Evolutionary conservation across 2,888 invertebrate species (phyloP).

Genomic region (Lycocerus yunnanus): DNA sequence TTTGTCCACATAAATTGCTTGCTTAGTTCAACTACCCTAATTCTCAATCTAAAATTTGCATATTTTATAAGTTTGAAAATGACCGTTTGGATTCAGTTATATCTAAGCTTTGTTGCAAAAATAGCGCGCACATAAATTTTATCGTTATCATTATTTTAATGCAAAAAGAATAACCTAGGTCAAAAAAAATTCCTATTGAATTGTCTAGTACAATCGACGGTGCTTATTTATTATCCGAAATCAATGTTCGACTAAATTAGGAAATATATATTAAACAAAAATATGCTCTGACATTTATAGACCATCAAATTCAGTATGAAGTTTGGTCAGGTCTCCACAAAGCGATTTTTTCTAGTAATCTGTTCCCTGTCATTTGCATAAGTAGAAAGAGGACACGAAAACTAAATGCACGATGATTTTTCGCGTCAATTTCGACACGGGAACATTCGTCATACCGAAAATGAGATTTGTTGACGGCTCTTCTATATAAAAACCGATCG

Average conservation of each 20-base stretch:
- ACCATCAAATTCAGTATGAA: slow-evolving; percentile 50
- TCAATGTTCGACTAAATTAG: slow-evolving; percentile 53
- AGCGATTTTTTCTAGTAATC: slow-evolving; percentile 24
- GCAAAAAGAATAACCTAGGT: background rate
- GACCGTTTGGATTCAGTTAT: slow-evolving; percentile 23
- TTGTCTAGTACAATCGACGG: slow-evolving; percentile 4
- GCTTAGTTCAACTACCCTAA: slow-evolving; percentile 47
- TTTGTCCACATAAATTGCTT: slow-evolving; percentile 52
- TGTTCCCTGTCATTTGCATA: slow-evolving; percentile 31
- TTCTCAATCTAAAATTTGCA: slow-evolving; percentile 44
- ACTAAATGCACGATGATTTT: slow-evolving; percentile 26
- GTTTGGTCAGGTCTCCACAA: slow-evolving; percentile 30
- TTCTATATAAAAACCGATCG: slow-evolving; percentile 41
- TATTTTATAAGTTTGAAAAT: slow-evolving; percentile 40
- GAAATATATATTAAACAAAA: slow-evolving; percentile 40
- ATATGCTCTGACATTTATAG: slow-evolving; percentile 51
- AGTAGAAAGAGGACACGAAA: slow-evolving; percentile 21
- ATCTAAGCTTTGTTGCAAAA: background rate
- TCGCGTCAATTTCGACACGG: slow-evolving; percentile 25
- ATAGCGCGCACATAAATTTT: background rate
- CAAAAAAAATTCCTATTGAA: background rate
- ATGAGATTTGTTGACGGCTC: slow-evolving; percentile 44
- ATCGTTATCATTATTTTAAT: background rate
- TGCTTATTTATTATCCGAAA: slow-evolving; percentile 53
- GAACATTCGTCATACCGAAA: slow-evolving; percentile 34